A percentile compares a stretch with the other conserved stretches of the same genome.
Evolutionary conservation across 1,140 invertebrate species (phyloP).

Genomic region (Oryctes rhinoceros): DNA sequence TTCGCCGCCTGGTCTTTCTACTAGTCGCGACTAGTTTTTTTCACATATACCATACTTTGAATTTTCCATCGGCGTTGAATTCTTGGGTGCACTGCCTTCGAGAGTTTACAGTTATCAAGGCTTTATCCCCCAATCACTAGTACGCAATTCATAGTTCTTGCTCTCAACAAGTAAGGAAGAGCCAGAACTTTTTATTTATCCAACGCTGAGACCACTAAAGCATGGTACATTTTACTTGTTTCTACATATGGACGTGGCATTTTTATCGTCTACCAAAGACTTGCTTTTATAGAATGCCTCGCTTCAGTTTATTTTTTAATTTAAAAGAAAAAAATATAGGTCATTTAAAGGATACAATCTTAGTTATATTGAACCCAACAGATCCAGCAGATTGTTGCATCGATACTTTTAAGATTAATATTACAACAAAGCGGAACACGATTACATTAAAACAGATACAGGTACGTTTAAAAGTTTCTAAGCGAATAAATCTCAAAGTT

Average conservation of each 20-base stretch:
- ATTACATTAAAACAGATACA: background rate
- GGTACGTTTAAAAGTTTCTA: background rate
- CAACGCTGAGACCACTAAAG: slow-evolving; percentile 18
- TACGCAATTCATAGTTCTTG: slow-evolving; percentile 25
- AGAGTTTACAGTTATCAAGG: slow-evolving; percentile 31
- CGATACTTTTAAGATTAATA: background rate
- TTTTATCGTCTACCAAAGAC: slow-evolving; percentile 4
- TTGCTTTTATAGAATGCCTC: slow-evolving; percentile 9
- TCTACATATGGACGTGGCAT: slow-evolving; percentile 33
- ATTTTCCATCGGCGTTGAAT: slow-evolving; percentile 12
- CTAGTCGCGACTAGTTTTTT: slow-evolving; percentile 24
- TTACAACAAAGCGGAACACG: background rate
- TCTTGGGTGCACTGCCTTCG: slow-evolving; percentile 28
- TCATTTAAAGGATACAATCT: slow-evolving; percentile 1
- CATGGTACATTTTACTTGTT: slow-evolving; percentile 35
- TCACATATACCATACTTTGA: slow-evolving; percentile 26
- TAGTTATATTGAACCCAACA: background rate
- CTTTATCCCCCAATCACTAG: slow-evolving; percentile 33
- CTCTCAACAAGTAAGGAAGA: slow-evolving; percentile 13
- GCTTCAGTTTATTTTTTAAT: background rate
- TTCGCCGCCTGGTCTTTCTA: background rate
- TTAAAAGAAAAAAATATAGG: slow-evolving; percentile 1
- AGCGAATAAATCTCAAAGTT: background rate
- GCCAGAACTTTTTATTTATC: slow-evolving; percentile 27
- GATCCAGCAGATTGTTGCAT: background rate